Conservation (phyloP, 2,888 invertebrate genomes). For the Melolontha melolontha region DNA sequence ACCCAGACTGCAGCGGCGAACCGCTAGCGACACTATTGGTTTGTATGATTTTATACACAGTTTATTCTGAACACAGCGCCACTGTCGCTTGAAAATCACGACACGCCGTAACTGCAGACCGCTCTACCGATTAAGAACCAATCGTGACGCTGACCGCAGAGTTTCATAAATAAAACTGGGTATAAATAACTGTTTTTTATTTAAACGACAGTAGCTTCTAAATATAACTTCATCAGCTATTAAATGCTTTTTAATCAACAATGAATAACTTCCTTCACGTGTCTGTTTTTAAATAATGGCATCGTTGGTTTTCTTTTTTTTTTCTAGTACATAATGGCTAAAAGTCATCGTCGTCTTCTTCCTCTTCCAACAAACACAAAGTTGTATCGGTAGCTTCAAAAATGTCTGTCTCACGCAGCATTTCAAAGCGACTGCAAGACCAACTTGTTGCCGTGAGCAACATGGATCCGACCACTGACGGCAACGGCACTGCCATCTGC, state of each 20-base stretch:
- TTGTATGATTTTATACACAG: slow-evolving; percentile 19
- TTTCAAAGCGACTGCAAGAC: slow-evolving; percentile 21
- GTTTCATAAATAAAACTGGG: slow-evolving; percentile 33
- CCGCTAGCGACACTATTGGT: too few relatives aligned
- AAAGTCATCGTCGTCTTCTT: slow-evolving; percentile 24
- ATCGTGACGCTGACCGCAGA: too few relatives aligned
- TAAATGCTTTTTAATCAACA: slow-evolving; percentile 25
- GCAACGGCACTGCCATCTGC: slow-evolving; percentile 23
- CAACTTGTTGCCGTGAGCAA: slow-evolving; percentile 13
- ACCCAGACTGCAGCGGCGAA: too few relatives aligned
- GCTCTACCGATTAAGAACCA: slow-evolving; percentile 29
- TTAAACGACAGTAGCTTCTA: slow-evolving; percentile 31
- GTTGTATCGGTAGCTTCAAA: slow-evolving; percentile 9
- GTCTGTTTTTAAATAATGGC: slow-evolving; percentile 23
- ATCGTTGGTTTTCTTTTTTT: slow-evolving; percentile 10
- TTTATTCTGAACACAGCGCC: slow-evolving; percentile 29
- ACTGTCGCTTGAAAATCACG: slow-evolving; percentile 7
- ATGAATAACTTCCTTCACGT: slow-evolving; percentile 27
- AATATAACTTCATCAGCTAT: slow-evolving; percentile 18
- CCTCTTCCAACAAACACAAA: slow-evolving; percentile 9
- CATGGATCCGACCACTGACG: slow-evolving; percentile 22
- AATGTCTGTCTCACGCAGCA: slow-evolving; percentile 3
- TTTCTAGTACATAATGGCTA: slow-evolving; percentile 10
- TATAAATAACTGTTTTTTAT: slow-evolving; percentile 23
- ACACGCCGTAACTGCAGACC: slow-evolving; percentile 17